Evolutionary conservation across 2,888 invertebrate species (phyloP).

Genomic region (Pyrocoelia pectoralis): DNA sequence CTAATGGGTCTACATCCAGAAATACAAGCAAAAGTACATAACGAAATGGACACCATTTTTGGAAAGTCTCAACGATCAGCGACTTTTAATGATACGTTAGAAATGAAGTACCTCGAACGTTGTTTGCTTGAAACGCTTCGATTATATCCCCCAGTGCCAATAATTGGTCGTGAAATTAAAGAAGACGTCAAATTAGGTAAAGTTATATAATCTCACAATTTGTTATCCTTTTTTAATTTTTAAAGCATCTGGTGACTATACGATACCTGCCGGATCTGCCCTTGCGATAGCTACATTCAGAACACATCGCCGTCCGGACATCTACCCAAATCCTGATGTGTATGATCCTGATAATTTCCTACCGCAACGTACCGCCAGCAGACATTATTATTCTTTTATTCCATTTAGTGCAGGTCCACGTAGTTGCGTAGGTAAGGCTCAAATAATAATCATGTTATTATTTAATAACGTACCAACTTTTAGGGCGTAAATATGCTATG

Average conservation of each 20-base stretch:
- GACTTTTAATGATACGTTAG: background rate
- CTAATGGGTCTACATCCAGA: background rate
- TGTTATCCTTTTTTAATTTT: too few relatives aligned
- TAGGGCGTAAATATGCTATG: slow-evolving; percentile 12
- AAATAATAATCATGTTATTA: slow-evolving; percentile 42
- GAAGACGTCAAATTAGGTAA: background rate
- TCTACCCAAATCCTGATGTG: slow-evolving; percentile 73
- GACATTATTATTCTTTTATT: slow-evolving; percentile 81
- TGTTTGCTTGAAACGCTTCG: background rate
- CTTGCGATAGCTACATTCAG: slow-evolving; percentile 72
- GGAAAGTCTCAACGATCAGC: background rate
- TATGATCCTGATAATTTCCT: slow-evolving; percentile 84
- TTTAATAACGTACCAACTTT: background rate
- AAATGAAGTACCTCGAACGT: background rate
- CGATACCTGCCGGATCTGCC: slow-evolving; percentile 76
- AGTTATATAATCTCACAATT: too few relatives aligned
- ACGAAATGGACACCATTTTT: background rate
- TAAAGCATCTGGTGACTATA: slow-evolving; percentile 71
- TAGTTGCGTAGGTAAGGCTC: slow-evolving; percentile 72
- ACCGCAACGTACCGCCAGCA: slow-evolving; percentile 75
- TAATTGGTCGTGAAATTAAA: background rate
- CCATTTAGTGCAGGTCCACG: slow-evolving; percentile 84
- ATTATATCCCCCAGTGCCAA: background rate
- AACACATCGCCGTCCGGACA: slow-evolving; percentile 71
- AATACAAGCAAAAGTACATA: background rate